Percentiles rank a stretch among this genome's conserved stretches.
These are phyloP conservation scores for Eupsilia transversa DNA, from an alignment of 2,888 invertebrate species.

Conservation along the genomic window DNA sequence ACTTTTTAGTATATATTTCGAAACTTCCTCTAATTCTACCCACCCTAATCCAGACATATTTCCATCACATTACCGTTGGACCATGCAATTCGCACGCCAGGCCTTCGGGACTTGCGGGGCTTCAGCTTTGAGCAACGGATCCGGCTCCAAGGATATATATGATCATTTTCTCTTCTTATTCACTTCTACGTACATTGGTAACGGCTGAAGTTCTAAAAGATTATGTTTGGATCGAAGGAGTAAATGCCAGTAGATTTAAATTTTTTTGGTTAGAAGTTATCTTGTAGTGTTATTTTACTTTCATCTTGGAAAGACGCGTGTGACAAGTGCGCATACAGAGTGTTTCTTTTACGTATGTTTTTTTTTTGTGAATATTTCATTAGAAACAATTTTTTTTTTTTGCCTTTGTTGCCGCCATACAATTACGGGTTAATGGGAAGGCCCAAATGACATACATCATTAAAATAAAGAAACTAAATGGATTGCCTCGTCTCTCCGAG, in stretches of 20 bases:
- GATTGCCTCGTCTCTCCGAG: slow-evolving; percentile 25
- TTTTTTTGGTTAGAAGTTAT: neutral
- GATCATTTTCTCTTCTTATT: slow-evolving; percentile 37
- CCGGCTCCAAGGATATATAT: slow-evolving; percentile 26
- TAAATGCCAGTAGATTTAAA: neutral
- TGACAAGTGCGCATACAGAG: too few relatives aligned
- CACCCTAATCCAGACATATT: slow-evolving; percentile 23
- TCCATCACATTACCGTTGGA: slow-evolving; percentile 38
- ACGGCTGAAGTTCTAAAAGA: slow-evolving; percentile 1
- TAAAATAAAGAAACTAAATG: slow-evolving; percentile 51
- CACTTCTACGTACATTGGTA: slow-evolving; percentile 3
- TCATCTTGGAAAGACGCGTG: too few relatives aligned
- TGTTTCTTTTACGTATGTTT: too few relatives aligned
- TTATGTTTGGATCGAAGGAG: neutral
- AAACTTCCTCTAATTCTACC: neutral
- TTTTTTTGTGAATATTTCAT: too few relatives aligned
- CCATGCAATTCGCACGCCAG: slow-evolving; percentile 53
- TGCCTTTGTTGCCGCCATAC: too few relatives aligned
- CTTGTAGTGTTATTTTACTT: too few relatives aligned
- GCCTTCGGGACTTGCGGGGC: slow-evolving; percentile 53
- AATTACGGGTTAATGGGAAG: too few relatives aligned
- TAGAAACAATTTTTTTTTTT: too few relatives aligned
- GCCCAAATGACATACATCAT: slow-evolving; percentile 30
- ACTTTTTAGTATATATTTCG: neutral
- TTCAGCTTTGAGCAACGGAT: slow-evolving; percentile 58